These are phyloP conservation scores for Desoria tigrina DNA, from an alignment of 2,888 invertebrate genomes.

Conservation along the genomic window DNA sequence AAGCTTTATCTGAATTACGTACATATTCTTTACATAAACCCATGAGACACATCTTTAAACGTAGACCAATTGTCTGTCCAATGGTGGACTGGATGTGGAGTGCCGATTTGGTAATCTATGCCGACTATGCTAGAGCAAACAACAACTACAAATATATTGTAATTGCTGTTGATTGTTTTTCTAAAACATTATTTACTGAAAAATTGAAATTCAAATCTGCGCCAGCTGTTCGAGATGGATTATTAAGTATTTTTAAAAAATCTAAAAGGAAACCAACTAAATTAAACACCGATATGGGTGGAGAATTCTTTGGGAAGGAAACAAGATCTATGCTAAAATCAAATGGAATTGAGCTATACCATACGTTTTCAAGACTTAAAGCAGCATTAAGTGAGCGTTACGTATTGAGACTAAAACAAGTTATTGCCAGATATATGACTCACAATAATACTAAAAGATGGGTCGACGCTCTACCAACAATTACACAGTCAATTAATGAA, in stretches of 20 bases:
- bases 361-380: neutral
- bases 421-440: slow-evolving; percentile 10
- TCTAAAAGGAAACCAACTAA: neutral
- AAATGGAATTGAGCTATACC: neutral
- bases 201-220: neutral
- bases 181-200: neutral
- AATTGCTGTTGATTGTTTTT: neutral
- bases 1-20: neutral
- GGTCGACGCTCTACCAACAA: neutral
- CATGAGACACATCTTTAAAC: neutral
- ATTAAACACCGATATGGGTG: neutral
- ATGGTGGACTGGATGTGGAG: neutral
- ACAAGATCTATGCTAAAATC: neutral
- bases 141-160: neutral
- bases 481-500: neutral
- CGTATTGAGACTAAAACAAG: neutral
- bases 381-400: neutral
- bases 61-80: neutral
- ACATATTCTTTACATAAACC: neutral
- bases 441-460: slow-evolving; percentile 2
- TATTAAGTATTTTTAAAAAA: slow-evolving; percentile 3
- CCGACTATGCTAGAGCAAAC: neutral
- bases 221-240: neutral
- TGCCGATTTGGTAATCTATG: neutral
- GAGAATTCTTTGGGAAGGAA: neutral